Evolutionary conservation across 2,888 invertebrate species (phyloP).

Genomic region (Drosophila pegasa): DNA sequence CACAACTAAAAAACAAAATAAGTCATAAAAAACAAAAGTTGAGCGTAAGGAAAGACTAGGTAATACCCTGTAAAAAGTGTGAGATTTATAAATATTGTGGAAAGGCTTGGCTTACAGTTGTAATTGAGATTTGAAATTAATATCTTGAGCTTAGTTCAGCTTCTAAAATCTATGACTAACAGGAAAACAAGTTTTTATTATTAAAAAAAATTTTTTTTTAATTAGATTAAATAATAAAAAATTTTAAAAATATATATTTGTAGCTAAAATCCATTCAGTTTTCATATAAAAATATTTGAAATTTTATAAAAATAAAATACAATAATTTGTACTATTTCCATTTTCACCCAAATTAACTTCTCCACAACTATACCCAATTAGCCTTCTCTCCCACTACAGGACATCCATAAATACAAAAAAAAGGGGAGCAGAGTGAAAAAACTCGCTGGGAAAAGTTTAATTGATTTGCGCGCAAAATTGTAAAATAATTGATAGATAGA

Average conservation of each 20-base stretch:
- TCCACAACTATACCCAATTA: background rate
- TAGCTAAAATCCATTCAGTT: no score
- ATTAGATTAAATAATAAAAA: background rate
- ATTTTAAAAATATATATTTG: no score
- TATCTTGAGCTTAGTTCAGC: no score
- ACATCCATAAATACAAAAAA: slow-evolving; percentile 8
- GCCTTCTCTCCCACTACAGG: background rate
- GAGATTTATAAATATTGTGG: no score
- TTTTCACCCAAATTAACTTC: background rate
- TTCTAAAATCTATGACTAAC: no score
- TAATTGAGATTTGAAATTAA: no score
- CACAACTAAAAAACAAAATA: slow-evolving; percentile 60
- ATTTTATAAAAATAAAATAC: background rate
- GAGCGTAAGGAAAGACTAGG: rapidly evolving
- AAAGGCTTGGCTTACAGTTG: no score
- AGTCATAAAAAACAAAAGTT: slow-evolving; percentile 31
- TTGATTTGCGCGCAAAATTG: slow-evolving; percentile 71
- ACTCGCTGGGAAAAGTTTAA: slow-evolving; percentile 65
- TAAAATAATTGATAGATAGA: slow-evolving; percentile 75
- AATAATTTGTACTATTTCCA: background rate
- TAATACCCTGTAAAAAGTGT: slow-evolving; percentile 15
- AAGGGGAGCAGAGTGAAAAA: slow-evolving; percentile 3
- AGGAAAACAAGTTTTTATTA: no score
- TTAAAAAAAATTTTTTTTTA: no score
- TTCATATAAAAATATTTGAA: no score